A percentile compares a stretch with the other conserved stretches of the same genome.
Evolutionary conservation across 2,888 invertebrate species (phyloP).

Genomic region (Erebia epiphron): DNA sequence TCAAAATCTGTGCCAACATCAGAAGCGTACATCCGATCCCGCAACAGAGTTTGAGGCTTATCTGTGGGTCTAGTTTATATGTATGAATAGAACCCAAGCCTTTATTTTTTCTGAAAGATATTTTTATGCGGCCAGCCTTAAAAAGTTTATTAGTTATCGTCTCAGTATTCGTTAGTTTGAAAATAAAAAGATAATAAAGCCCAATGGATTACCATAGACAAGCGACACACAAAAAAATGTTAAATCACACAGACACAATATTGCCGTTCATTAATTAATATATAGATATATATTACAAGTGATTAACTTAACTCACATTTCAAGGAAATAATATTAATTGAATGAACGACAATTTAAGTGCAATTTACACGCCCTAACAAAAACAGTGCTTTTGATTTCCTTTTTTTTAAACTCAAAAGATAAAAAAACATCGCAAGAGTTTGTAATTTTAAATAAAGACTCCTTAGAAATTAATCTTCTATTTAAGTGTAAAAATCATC

Average conservation of each 20-base stretch:
- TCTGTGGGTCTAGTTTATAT: too few species aligned
- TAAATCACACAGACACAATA: conserved; percentile 47
- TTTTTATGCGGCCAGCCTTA: too few species aligned
- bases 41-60: too few species aligned
- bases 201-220: conserved; percentile 52
- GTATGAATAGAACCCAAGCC: too few species aligned
- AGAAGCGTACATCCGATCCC: too few species aligned
- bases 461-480: neutral
- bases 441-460: neutral
- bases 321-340: neutral
- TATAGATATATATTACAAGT: neutral
- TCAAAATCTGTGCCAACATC: neutral
- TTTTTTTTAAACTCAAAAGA: neutral
- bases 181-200: conserved; percentile 47
- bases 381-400: conserved; percentile 34
- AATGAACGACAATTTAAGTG: conserved; percentile 30
- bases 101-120: too few species aligned
- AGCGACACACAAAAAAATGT: conserved; percentile 66
- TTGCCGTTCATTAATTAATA: conserved; percentile 28
- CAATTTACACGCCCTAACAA: conserved; percentile 32
- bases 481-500: neutral
- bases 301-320: neutral
- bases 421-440: neutral
- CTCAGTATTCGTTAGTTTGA: conserved; percentile 24
- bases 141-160: neutral